A percentile compares a stretch with the other conserved stretches of the same genome.
These are phyloP conservation scores for Drosophila jambulina DNA, from an alignment of 1,140 invertebrate genomes.

Conservation along the genomic window DNA sequence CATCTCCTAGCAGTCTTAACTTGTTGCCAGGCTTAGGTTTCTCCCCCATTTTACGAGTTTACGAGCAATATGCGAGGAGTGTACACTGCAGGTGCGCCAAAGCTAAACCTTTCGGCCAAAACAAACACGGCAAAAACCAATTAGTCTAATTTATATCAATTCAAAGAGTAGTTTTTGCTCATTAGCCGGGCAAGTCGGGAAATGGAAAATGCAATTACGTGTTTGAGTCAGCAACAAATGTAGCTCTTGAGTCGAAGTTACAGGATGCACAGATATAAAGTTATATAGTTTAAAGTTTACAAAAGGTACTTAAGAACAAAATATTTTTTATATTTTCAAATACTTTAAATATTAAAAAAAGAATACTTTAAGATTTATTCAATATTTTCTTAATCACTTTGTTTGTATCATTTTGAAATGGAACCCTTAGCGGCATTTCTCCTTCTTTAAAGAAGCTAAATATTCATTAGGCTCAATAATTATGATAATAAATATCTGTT, in stretches of 20 bases:
- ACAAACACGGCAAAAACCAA: constrained; percentile 52
- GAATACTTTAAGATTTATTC: not conserved
- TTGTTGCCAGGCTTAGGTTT: constrained; percentile 35
- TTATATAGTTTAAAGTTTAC: not conserved
- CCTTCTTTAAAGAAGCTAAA: too few species aligned
- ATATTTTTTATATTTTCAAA: too few species aligned
- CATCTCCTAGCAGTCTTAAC: constrained; percentile 32
- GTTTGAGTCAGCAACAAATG: constrained; percentile 11
- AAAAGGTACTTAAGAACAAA: too few species aligned
- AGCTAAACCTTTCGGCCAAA: constrained; percentile 8
- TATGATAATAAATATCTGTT: not conserved
- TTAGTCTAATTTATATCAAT: constrained; percentile 67
- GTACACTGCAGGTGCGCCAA: constrained; percentile 4
- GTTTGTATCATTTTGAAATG: too few species aligned
- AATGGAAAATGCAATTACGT: constrained; percentile 37
- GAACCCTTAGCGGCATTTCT: not conserved
- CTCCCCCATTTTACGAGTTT: constrained; percentile 11
- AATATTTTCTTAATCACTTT: not conserved
- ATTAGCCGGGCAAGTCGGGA: constrained; percentile 27
- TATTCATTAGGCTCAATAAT: too few species aligned
- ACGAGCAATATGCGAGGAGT: not conserved
- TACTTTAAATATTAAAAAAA: not conserved
- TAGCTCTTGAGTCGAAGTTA: not conserved
- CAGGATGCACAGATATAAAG: not conserved
- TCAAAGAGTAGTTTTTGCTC: constrained; percentile 44